Evolutionary conservation across 2,797 vertebrate species (phyloP), one percentile per base, ranked within the genome.

Genomic region (Enteromius viviparus): DNA sequence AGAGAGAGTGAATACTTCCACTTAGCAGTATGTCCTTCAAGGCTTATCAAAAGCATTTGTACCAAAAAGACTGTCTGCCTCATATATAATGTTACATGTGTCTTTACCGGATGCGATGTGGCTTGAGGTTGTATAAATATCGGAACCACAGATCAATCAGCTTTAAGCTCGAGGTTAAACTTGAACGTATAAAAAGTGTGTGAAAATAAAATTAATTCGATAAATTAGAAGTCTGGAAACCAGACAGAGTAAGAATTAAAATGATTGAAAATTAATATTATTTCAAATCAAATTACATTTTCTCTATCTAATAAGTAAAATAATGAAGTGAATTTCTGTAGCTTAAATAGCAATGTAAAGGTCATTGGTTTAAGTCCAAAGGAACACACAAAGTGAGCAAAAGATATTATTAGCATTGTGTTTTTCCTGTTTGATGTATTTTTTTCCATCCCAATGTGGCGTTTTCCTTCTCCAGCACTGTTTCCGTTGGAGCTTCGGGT

Each of bases 1-100:
- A 55, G 51, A 83, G 17, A 76, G 17, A 62, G 70, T 21, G 12
- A 66, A 66, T 42, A 55, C 32, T 58, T 32, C 37, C 17, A 17
- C 60, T 76, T 53, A n/a, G 37, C 64, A 58, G n/a, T 45, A 45
- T 84, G 84, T 85, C 86, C 84, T 85, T 83, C 84, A 82, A 47
- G 79, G 58, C 53, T 80, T 82, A 60, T 80, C 79, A 70, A 74
- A 51, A 64, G 74, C 15, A 62, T n/a, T 19, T 23, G 47, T 37
- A 51, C 34, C 40, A 55, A 29, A 60, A 71, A 9, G 15, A 65
- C 17, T 51, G 21, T 75, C 58, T 71, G 26, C 45, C 10, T 37
- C 26, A 10, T 64, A 49, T 40, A 8, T 40, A 72, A 47, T 45
- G 58, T 5, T 47, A 47, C 40, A 64, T 3, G 6, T 77, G 58